These are phyloP conservation scores for Hippocampus guttulatus DNA, from an alignment of 2,113 vertebrate genomes.

Conservation along the genomic window DNA sequence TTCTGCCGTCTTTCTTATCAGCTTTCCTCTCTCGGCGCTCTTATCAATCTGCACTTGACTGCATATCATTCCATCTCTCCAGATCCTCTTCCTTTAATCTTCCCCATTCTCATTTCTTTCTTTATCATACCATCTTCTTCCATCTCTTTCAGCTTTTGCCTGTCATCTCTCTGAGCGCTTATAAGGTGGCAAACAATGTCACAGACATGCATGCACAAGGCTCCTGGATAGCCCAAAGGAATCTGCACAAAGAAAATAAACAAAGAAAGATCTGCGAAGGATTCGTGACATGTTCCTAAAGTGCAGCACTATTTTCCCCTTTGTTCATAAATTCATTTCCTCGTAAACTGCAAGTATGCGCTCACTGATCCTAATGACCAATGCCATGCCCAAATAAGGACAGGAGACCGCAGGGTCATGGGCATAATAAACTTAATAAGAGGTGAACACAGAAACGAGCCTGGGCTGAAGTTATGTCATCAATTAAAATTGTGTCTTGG, in stretches of 20 bases:
- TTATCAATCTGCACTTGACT: constrained; percentile 41
- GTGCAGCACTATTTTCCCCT: background rate
- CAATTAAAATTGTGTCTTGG: too few species aligned
- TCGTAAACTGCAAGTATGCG: background rate
- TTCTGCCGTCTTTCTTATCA: constrained; percentile 41
- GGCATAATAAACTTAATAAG: background rate
- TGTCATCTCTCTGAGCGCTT: constrained; percentile 38
- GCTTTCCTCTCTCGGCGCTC: constrained; percentile 34
- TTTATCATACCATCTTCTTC: constrained; percentile 43
- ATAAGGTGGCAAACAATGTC: constrained; percentile 31
- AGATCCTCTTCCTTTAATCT: constrained; percentile 51
- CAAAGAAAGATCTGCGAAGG: background rate
- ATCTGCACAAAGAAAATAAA: constrained; percentile 15
- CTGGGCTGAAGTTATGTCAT: too few species aligned
- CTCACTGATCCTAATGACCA: background rate
- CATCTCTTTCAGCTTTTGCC: constrained; percentile 47
- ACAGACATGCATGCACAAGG: background rate
- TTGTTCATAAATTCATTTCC: background rate
- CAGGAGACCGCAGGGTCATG: background rate
- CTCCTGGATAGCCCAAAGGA: constrained; percentile 7
- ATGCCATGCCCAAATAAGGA: background rate
- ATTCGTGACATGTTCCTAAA: background rate
- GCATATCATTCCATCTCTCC: constrained; percentile 54
- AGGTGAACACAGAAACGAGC: background rate
- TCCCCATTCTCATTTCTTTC: constrained; percentile 39